Conservation (phyloP, 1,140 invertebrate species). For the Drosophila tani region DNA sequence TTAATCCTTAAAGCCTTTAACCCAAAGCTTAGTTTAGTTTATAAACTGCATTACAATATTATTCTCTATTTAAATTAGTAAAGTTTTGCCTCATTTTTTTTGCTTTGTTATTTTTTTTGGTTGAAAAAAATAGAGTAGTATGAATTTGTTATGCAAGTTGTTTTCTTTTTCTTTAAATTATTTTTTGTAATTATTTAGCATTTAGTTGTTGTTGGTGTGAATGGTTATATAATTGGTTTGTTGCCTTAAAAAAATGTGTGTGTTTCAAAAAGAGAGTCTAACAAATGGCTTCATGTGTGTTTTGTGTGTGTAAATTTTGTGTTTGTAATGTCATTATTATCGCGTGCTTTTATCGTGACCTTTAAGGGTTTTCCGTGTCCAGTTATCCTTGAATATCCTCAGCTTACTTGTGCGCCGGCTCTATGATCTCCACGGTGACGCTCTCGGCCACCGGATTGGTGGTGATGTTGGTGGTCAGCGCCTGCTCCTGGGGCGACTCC, state of each 20-base stretch:
- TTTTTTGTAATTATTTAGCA: conserved; percentile 80
- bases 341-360: conserved; percentile 72
- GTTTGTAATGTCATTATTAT: conserved; percentile 48
- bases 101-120: conserved; percentile 66
- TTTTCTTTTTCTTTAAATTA: conserved; percentile 73
- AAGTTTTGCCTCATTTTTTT: conserved; percentile 27
- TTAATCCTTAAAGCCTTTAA: conserved; percentile 52
- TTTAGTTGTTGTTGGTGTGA: conserved; percentile 54
- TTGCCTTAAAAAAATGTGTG: conserved; percentile 46
- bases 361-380: conserved; percentile 46
- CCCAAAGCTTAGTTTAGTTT: conserved; percentile 66
- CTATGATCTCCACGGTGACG: conserved; percentile 83
- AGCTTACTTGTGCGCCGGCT: conserved; percentile 63
- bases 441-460: conserved; percentile 83
- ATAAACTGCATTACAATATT: conserved; percentile 71
- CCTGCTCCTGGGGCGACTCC: conserved; percentile 69
- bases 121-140: conserved; percentile 77
- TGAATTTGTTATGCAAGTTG: conserved; percentile 85
- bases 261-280: conserved; percentile 67
- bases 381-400: conserved; percentile 2
- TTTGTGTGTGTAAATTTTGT: conserved; percentile 1
- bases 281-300: conserved; percentile 54
- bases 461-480: conserved; percentile 81
- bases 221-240: conserved; percentile 47
- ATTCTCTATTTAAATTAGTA: conserved; percentile 60